phyloP scores from a whole-genome alignment of 2,888 invertebrate genomes.

The Furcula furcula region DNA sequence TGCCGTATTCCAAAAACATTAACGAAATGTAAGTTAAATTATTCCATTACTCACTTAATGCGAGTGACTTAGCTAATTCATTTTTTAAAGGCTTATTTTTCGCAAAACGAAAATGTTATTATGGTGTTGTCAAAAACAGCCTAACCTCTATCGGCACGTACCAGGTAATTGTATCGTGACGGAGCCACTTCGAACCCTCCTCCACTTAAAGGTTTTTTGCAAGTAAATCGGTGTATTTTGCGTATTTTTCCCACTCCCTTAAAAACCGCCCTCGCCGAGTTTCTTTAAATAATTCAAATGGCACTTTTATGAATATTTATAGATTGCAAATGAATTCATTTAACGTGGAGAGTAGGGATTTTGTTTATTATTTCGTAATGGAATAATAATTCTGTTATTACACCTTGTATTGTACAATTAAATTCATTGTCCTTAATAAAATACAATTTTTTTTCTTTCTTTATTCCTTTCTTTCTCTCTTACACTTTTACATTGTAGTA shows the following conservation, averaged over 20 bases:
- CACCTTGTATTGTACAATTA: too few relatives aligned
- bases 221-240: conserved; percentile 36
- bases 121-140: conserved; percentile 43
- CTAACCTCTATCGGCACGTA: conserved; percentile 25
- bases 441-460: too few relatives aligned
- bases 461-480: too few relatives aligned
- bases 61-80: not conserved
- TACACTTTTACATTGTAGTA: too few relatives aligned
- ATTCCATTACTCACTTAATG: not conserved
- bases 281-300: conserved; percentile 11
- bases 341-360: not conserved
- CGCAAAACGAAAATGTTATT: conserved; percentile 22
- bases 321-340: not conserved
- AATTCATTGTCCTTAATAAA: too few relatives aligned
- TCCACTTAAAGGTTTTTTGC: conserved; percentile 28
- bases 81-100: conserved; percentile 10
- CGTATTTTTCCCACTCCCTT: conserved; percentile 19
- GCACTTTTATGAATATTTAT: conserved; percentile 27
- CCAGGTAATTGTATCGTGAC: conserved; percentile 57
- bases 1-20: too few relatives aligned
- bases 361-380: too few relatives aligned
- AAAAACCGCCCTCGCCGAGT: conserved; percentile 21
- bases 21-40: too few relatives aligned
- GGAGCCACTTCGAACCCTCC: conserved; percentile 39
- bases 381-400: too few relatives aligned